Evolutionary conservation across 2,888 invertebrate species (phyloP).

Genomic region (Leptinotarsa haldemani): DNA sequence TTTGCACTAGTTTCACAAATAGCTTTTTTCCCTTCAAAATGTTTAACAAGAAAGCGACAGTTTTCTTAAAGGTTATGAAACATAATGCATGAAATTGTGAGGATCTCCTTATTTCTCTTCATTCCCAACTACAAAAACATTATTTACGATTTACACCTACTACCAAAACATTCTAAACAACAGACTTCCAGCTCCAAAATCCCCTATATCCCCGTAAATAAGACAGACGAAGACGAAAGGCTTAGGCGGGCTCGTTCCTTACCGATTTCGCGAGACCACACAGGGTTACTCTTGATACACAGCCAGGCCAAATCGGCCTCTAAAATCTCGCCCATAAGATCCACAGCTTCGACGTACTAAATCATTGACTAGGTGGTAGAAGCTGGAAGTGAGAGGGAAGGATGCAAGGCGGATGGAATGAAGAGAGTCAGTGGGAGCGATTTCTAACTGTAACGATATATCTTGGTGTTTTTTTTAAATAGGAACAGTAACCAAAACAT

Average conservation of each 20-base stretch:
- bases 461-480: constrained; percentile 59
- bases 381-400: constrained; percentile 29
- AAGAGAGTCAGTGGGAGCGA: constrained; percentile 48
- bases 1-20: no score
- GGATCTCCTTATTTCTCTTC: neutral
- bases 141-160: constrained; percentile 38
- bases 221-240: constrained; percentile 30
- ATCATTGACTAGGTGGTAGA: constrained; percentile 47
- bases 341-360: constrained; percentile 28
- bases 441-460: constrained; percentile 61
- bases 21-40: no score
- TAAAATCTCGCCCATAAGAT: constrained; percentile 26
- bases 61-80: no score
- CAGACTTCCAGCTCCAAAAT: constrained; percentile 29
- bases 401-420: constrained; percentile 11
- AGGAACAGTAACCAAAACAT: constrained; percentile 64
- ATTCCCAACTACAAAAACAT: constrained; percentile 30
- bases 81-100: no score
- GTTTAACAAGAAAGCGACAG: no score
- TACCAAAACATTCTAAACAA: constrained; percentile 27
- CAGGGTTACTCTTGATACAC: constrained; percentile 32
- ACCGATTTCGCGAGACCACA: constrained; percentile 39
- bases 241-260: constrained; percentile 27
- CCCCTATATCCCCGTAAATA: constrained; percentile 5
- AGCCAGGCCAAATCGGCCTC: constrained; percentile 37